Evolutionary conservation across 2,113 vertebrate species (phyloP), one percentile per base, ranked within the genome.

Genomic region (Ictidomys tridecemlineatus): DNA sequence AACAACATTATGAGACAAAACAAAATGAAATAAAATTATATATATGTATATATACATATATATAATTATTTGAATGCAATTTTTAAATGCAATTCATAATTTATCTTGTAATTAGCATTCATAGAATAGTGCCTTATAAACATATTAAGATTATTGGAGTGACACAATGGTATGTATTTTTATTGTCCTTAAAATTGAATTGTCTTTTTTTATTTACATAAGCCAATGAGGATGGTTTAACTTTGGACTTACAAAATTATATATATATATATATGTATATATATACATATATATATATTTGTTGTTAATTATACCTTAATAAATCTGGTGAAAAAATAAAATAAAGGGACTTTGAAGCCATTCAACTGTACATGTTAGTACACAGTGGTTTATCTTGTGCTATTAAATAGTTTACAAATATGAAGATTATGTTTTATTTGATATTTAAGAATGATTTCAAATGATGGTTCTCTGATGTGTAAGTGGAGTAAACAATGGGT

Each of bases 11-110:
- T 97, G 98, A 98, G 98, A 96, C 58, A 88, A 97, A 98, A 98
- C 95, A 97, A 98, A 98, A 98, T 98, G 98, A 98, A 98, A 98
- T 45, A 93, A 89, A 96, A 95, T 67, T 45, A 45, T 45, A 45
- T 42, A 42, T 42, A 6, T 5, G 1, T 42, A 42, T 48, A 67
- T 26, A 10, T 5, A 45, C 8, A 45, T 45, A 45, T 45, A 45
- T 45, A 45, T 45, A 45, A 45, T 45, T 45, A 45, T 45, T 45
- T 45, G 45, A 45, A 45, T 45, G 45, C 45, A 45, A 45, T 45
- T 45, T 93, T 95, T 92, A 96, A 96, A 94, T 93, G 63, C 69
- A 93, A 88, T 96, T 96, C 93, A 97, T 97, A 91, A 97, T 95
- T 97, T 94, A 93, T 95, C 53, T 92, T 90, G 58, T 63, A 87